A percentile compares a stretch with the other conserved stretches of the same genome.
Evolutionary conservation across 1,140 invertebrate species (phyloP).

Genomic region (Littorina saxatilis): DNA sequence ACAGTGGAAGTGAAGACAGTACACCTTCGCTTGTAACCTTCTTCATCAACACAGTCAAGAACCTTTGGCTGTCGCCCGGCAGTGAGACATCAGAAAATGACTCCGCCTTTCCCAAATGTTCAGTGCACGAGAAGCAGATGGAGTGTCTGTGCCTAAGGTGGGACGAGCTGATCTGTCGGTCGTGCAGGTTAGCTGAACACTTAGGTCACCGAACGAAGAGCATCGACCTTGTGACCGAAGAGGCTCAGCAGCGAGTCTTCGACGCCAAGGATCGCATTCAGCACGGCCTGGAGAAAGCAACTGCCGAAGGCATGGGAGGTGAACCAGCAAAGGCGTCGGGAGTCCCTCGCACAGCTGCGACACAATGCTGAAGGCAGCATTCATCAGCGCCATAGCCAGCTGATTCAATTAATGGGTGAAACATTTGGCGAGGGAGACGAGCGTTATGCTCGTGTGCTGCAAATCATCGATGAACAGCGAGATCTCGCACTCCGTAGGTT

Average conservation of each 20-base stretch:
- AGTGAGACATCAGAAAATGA: no score
- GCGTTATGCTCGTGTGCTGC: no score
- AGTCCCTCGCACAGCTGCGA: not conserved
- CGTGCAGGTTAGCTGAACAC: slow-evolving; percentile 21
- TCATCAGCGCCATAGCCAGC: not conserved
- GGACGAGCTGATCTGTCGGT: not conserved
- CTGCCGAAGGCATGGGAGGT: not conserved
- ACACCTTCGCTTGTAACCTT: no score
- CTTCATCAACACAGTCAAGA: slow-evolving; percentile 11
- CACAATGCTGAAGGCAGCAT: not conserved
- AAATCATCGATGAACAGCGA: not conserved
- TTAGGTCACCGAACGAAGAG: not conserved
- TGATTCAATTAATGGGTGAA: no score
- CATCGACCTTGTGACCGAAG: not conserved
- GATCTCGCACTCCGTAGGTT: slow-evolving; percentile 17
- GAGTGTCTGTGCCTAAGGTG: not conserved
- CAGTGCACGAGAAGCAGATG: not conserved
- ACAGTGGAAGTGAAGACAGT: no score
- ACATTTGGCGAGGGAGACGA: no score
- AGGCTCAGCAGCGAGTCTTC: not conserved
- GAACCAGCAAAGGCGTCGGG: not conserved
- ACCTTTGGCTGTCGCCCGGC: not conserved
- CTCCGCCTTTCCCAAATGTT: not conserved
- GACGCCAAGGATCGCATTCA: not conserved
- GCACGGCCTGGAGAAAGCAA: not conserved